A percentile compares a stretch with the other conserved stretches of the same genome.
phyloP scores from a whole-genome alignment of 1,140 invertebrate genomes.

The Apis mellifera region DNA sequence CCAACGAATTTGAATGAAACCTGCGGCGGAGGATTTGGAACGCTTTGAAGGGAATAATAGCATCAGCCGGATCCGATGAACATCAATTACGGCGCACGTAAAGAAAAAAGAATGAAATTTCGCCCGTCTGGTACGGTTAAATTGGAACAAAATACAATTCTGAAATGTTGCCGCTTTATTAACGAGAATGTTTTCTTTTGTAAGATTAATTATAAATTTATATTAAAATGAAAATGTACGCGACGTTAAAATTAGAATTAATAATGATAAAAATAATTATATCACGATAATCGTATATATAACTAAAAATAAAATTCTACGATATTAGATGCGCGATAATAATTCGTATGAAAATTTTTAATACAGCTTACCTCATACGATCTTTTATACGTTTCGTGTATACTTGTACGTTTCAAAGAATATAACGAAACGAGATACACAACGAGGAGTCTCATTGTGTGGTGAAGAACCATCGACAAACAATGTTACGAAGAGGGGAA shows the following conservation, averaged over 20 bases:
- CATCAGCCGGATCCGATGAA: not conserved
- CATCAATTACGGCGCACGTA: not conserved
- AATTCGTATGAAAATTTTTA: not conserved
- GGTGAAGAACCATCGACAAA: slow-evolving; percentile 18
- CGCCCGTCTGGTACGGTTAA: not conserved
- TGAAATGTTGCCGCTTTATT: not conserved
- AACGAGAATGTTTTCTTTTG: too few relatives aligned
- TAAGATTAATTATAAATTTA: not conserved
- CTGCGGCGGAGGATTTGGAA: not conserved
- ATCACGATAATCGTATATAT: too few relatives aligned
- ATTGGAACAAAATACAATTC: not conserved
- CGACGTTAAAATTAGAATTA: too few relatives aligned
- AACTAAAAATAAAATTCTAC: too few relatives aligned
- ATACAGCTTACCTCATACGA: not conserved
- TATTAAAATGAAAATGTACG: not conserved
- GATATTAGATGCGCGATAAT: not conserved
- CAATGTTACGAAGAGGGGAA: slow-evolving; percentile 1
- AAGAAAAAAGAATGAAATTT: not conserved
- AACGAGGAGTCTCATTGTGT: not conserved
- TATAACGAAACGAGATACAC: not conserved
- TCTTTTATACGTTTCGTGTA: not conserved
- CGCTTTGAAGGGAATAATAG: not conserved
- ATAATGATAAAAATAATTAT: not conserved
- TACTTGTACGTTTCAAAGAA: not conserved
- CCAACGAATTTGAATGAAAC: not conserved